Conservation (phyloP, 2,888 invertebrate species). For the Caradrina clavipalpis region DNA sequence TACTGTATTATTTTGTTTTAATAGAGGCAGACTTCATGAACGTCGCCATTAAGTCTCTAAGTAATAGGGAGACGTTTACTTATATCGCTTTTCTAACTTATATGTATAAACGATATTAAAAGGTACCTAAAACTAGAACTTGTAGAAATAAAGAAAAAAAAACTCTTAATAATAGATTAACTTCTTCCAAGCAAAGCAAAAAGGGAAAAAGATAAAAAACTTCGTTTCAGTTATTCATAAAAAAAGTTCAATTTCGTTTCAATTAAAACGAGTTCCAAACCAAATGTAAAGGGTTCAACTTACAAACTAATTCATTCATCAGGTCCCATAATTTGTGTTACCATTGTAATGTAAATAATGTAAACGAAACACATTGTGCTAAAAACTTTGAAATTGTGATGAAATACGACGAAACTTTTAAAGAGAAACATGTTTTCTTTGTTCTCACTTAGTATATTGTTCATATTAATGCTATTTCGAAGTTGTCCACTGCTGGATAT, state of each 20-base stretch:
- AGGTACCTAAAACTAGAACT: too few relatives aligned
- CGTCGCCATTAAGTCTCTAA: constrained; percentile 16
- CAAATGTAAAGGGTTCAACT: constrained; percentile 39
- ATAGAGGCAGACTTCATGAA: constrained; percentile 20
- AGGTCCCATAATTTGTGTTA: constrained; percentile 47
- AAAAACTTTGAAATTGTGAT: constrained; percentile 34
- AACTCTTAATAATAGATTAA: neutral
- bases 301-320: constrained; percentile 52
- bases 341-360: constrained; percentile 56
- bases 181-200: neutral
- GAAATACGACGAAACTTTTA: constrained; percentile 43
- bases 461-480: constrained; percentile 16
- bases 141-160: neutral
- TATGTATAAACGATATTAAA: constrained; percentile 15
- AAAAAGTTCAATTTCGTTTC: constrained; percentile 20
- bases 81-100: constrained; percentile 8
- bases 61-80: constrained; percentile 29
- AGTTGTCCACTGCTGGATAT: constrained; percentile 8
- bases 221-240: constrained; percentile 18
- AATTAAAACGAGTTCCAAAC: constrained; percentile 37
- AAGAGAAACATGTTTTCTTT: constrained; percentile 42
- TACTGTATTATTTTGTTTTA: constrained; percentile 26
- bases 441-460: constrained; percentile 28
- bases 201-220: neutral
- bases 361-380: constrained; percentile 44